A percentile compares a stretch with the other conserved stretches of the same genome.
phyloP scores from a whole-genome alignment of 1,140 invertebrate species.

The Pseudomyrmex gracilis region DNA sequence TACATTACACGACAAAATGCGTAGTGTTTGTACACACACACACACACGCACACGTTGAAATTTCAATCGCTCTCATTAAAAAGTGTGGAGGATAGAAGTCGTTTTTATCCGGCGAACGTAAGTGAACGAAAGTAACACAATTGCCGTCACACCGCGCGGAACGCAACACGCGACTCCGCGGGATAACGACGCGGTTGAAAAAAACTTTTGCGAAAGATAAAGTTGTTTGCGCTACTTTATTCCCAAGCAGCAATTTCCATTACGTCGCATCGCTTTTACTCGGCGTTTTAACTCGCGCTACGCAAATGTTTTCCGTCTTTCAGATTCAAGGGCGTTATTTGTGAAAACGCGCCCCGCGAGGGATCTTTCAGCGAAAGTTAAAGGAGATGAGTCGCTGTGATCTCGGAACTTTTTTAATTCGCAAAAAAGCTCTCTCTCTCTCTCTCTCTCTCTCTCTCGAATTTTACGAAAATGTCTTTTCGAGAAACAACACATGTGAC shows the following conservation, averaged over 20 bases:
- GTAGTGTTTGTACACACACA: neutral
- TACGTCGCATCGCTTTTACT: slow-evolving; percentile 38
- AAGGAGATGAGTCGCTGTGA: slow-evolving; percentile 36
- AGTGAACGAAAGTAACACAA: neutral
- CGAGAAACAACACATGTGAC: neutral
- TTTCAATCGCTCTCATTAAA: slow-evolving; percentile 7
- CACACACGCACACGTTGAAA: neutral
- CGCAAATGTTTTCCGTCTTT: slow-evolving; percentile 46
- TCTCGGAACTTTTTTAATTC: slow-evolving; percentile 30
- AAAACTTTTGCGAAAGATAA: slow-evolving; percentile 33
- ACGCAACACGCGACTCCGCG: slow-evolving; percentile 12
- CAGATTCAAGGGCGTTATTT: slow-evolving; percentile 46
- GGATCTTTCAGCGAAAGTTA: slow-evolving; percentile 22
- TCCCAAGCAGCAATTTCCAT: slow-evolving; percentile 35
- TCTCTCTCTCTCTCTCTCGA: neutral
- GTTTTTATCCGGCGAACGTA: slow-evolving; percentile 5
- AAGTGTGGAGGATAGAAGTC: neutral
- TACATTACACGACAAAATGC: no score
- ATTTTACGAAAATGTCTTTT: slow-evolving; percentile 2
- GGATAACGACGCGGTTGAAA: slow-evolving; percentile 39
- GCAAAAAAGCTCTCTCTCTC: neutral
- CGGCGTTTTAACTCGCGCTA: slow-evolving; percentile 43
- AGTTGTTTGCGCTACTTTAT: slow-evolving; percentile 50
- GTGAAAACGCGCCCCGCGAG: slow-evolving; percentile 1
- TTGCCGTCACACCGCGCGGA: neutral